phyloP scores from a whole-genome alignment of 1,140 invertebrate species.

The Eupristina koningsbergeri region DNA sequence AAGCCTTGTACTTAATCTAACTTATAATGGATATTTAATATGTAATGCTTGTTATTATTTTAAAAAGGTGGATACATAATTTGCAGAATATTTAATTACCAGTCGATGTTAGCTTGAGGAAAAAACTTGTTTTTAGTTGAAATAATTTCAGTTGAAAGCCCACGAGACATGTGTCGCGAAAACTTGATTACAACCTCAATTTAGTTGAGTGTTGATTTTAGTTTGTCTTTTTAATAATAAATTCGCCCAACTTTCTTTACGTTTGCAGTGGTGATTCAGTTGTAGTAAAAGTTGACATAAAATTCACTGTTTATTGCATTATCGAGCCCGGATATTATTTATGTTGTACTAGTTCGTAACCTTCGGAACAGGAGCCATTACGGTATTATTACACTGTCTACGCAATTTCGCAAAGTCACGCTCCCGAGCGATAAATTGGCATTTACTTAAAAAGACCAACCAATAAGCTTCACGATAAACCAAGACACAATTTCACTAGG shows the following conservation, averaged over 20 bases:
- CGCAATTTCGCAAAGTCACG: background rate
- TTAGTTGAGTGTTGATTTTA: too few species aligned
- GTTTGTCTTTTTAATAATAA: too few species aligned
- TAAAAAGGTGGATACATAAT: conserved; percentile 15
- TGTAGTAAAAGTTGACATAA: background rate
- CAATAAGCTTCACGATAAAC: background rate
- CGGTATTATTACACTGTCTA: background rate
- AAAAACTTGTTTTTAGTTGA: background rate
- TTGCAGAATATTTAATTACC: too few species aligned
- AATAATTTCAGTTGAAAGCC: too few species aligned
- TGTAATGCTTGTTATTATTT: conserved; percentile 26
- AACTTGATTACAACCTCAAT: too few species aligned
- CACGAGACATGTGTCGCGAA: too few species aligned
- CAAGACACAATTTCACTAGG: background rate
- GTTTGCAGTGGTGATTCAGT: background rate
- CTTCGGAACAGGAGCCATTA: background rate
- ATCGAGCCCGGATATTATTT: background rate
- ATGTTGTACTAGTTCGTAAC: background rate
- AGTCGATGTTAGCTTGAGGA: background rate
- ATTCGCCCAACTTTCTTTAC: too few species aligned
- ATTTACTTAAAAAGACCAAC: background rate
- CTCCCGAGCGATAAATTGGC: background rate
- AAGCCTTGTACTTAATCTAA: too few species aligned
- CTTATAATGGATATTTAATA: too few species aligned
- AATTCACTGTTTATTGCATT: background rate